Base-by-base conservation (phyloP, 2,888 invertebrate genomes). In the Gasteruption jaculator region DNA sequence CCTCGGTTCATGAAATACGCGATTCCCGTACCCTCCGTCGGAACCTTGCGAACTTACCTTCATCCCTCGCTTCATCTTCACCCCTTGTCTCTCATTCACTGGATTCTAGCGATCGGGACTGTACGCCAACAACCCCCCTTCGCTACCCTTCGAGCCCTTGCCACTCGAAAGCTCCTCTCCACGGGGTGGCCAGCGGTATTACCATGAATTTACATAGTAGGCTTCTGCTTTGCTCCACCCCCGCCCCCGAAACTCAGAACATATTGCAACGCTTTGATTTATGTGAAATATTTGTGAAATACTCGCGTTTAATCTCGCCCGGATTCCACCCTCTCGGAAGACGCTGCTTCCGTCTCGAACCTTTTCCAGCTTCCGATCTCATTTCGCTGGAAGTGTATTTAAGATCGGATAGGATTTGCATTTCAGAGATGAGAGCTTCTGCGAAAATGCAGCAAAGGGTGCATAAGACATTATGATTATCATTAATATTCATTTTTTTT, bases 131-230 rank as follows among this genome's bases (percentile, higher is more conserved):
- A 24, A 22, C 31, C 22, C 42, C 24, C 30, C 38, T 14, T 33
- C 40, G 38, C 41, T 31, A 44, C 48, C 47, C 40, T 40, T 41
- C 15, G 34, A 24, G 42, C 45, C 21, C 46, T 34, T 34, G 39
- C 49, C 54, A 43, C 48, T 53, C 58, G 55, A 60, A 60, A 54
- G n/a, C 58, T 54, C 52, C 55, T 57, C 62, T 54, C 55, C 46
- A 46, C 57, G 47, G 58, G 61, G 61, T 55, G 60, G 60, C 60
- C 58, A 52, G 41, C 49, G 57, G 55, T 57, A 67, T 67, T 67
- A 67, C 61, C 66, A 66, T 65, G 65, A 66, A 66, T 67, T 67
- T 67, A 64, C 66, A 67, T 67, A 67, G 64, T n/a, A n/a, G n/a
- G n/a, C n/a, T n/a, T n/a, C n/a, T n/a, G n/a, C n/a, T n/a, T n/a